Conservation (phyloP, 2,113 vertebrate species). For the Silurus glanis region DNA sequence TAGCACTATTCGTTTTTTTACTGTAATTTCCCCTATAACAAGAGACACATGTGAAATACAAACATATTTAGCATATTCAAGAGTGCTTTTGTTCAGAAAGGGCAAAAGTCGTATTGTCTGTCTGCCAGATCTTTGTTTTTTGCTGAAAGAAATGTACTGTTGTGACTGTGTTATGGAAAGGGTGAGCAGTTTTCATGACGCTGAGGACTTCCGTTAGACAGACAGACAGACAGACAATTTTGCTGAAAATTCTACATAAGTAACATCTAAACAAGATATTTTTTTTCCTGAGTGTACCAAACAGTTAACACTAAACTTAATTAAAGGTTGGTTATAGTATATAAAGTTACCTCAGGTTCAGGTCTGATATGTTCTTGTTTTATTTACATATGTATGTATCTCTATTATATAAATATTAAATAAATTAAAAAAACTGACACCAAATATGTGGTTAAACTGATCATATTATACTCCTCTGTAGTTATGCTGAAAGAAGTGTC, state of each 20-base stretch:
- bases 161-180: neutral
- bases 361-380: neutral
- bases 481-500: slow-evolving; percentile 17
- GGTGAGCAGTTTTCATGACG: neutral
- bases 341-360: neutral
- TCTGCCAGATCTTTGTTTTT: neutral
- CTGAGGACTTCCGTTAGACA: neutral
- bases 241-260: neutral
- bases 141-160: neutral
- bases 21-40: slow-evolving; percentile 6
- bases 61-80: neutral
- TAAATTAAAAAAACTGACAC: neutral
- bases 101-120: neutral
- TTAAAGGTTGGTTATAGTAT: neutral
- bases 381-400: neutral
- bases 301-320: neutral
- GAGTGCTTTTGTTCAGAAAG: neutral
- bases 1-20: neutral
- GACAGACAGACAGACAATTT: neutral
- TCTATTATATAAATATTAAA: neutral
- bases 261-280: neutral
- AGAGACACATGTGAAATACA: neutral
- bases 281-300: neutral
- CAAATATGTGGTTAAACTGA: neutral
- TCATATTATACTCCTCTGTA: neutral